phyloP scores from a whole-genome alignment of 2,797 vertebrate genomes.

The Crypturellus tataupa region DNA sequence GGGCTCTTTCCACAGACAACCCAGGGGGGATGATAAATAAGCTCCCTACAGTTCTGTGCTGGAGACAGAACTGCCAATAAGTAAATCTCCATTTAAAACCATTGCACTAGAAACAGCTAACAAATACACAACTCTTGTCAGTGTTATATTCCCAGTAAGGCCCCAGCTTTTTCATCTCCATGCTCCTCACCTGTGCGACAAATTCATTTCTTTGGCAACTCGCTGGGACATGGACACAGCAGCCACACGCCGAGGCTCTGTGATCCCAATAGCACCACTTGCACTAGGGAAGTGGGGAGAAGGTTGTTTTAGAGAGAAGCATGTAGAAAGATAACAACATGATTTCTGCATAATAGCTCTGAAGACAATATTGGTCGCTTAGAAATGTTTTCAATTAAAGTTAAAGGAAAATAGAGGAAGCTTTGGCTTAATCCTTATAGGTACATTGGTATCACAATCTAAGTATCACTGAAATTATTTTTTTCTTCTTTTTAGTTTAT shows the following conservation, averaged over 20 bases:
- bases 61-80: background rate
- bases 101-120: too few species aligned
- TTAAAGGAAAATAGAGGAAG: background rate
- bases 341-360: background rate
- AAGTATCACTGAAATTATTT: rapidly evolving
- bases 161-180: background rate
- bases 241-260: conserved; percentile 95
- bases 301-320: background rate
- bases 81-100: background rate
- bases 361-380: too few species aligned
- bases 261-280: conserved; percentile 88
- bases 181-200: conserved; percentile 86
- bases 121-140: background rate
- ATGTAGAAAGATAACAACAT: background rate
- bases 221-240: conserved; percentile 96
- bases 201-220: conserved; percentile 95
- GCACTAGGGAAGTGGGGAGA: conserved; percentile 68
- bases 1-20: background rate
- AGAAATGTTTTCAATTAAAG: rapidly evolving
- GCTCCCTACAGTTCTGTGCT: background rate
- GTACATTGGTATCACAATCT: background rate
- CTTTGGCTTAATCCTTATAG: rapidly evolving
- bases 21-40: background rate
- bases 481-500: background rate
- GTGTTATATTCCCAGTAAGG: background rate